Base-by-base conservation (phyloP, 2,888 invertebrate species). In the Allophyes oxyacanthae region DNA sequence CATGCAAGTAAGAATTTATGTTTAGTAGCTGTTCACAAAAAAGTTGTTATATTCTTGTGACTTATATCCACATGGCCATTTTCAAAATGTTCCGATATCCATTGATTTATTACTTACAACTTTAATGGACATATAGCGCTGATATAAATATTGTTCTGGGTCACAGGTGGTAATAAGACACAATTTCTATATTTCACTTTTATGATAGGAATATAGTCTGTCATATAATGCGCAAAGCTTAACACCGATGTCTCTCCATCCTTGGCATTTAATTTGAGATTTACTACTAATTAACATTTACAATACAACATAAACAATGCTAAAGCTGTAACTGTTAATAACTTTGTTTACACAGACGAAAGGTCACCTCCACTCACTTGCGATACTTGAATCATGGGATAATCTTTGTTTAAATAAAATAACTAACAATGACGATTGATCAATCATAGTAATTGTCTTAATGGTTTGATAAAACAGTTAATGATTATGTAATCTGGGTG, bases 231-330 rank as follows among this genome's bases (percentile, higher is more conserved):
- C 2, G 2, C 28, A 28, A 28, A 28, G 7, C 6, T 28, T 28
- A 11, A 34, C 2, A 34, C 5, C 53, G 62, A 75, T 70, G 64
- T 68, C 72, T 51, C 50, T 14, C 33, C 57, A 67, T 70, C 77
- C 70, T 78, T 78, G 79, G 55, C 71, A 77, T 77, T 79, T 71
- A 59, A 70, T 76, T 75, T 64, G 45, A 72, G 69, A 64, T 75
- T 71, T 70, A 77, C 61, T 67, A 73, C 72, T 78, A 81, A 83
- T 82, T 84, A 84, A 60, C 70, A 75, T 70, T 68, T 77, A 83
- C 78, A 78, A 82, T 79, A 74, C 67, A 71, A 65, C 65, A 72
- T 75, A 79, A 78, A 83, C 82, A 77, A 73, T 69, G 66, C 56
- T 61, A 64, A 67, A 64, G 63, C 62, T 71, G 66, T 69, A 74